phyloP scores from a whole-genome alignment of 2,888 invertebrate genomes.

The Nephrotoma guestfalica region DNA sequence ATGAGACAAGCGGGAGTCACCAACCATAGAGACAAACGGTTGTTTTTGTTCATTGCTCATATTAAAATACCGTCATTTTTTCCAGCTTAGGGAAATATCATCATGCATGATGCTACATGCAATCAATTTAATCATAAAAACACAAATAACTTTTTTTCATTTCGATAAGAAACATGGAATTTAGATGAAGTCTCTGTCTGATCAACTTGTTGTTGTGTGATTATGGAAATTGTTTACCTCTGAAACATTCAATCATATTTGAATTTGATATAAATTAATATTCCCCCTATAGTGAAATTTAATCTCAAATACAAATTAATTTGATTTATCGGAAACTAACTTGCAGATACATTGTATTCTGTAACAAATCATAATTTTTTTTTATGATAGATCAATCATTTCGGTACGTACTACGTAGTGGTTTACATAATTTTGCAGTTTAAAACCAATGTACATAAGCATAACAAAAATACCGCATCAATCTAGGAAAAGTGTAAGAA shows the following conservation, averaged over 20 bases:
- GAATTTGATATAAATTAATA: background rate
- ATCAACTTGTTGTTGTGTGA: background rate
- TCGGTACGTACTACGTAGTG: background rate
- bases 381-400: no score
- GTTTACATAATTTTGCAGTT: background rate
- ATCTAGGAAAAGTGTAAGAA: background rate
- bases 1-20: no score
- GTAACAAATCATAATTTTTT: no score
- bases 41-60: background rate
- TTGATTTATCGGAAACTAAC: background rate
- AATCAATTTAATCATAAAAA: background rate
- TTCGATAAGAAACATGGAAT: background rate
- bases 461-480: background rate
- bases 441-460: background rate
- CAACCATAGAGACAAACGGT: no score
- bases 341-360: no score
- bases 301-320: background rate
- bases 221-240: background rate
- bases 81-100: background rate
- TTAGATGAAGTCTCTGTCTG: background rate
- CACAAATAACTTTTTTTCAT: background rate
- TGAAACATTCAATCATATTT: no score
- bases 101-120: background rate
- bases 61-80: background rate
- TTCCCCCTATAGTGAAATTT: background rate